Evolutionary conservation across 2,888 invertebrate species (phyloP), one percentile per base, ranked within the genome.

Genomic region (Himalopsyche tibetana): DNA sequence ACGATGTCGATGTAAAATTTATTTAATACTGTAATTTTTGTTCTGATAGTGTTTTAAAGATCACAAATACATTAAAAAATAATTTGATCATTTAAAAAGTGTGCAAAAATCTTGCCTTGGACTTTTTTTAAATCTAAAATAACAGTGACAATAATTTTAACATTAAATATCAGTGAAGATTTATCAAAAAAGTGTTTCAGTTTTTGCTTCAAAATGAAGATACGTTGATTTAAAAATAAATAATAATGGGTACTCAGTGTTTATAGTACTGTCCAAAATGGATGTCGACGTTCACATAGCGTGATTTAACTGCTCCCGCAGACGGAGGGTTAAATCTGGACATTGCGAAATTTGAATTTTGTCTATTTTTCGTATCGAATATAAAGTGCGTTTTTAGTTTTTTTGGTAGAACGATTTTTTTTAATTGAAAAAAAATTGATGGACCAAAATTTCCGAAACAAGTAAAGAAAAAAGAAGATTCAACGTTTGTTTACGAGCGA

Each of bases 211-310:
- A 9, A 9, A 9, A 45, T 45, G 9, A 45, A 40, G 40, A 40
- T 40, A 45, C 45, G 45, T 45, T 45, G 45, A 45, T 45, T 51
- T 4, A 15, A 6, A 6, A 42, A 8, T 15, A 15, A n/a, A 51
- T 15, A 5, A 51, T 38, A 74, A 74, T 74, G 74, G 38, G 74
- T 11, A 74, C 74, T 74, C 11, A 12, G 36, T 15, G 74, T 12
- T 74, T 38, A 74, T 51, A 11, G 12, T 15, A 36, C 38, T 11
- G 74, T 12, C 19, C 15, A 28, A 74, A 36, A 74, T 74, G 74
- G 74, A 74, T 74, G 74, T 74, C 36, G 74, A 74, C 38, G 74
- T 74, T 36, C 74, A 74, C 74, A 74, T 74, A 74, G 19, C 36
- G 74, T 74, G 74, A 74, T 36, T 38, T 19, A 36, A 12, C 28